Evolutionary conservation across 2,797 vertebrate species (phyloP).

Genomic region (Hippopotamyrus pictus): DNA sequence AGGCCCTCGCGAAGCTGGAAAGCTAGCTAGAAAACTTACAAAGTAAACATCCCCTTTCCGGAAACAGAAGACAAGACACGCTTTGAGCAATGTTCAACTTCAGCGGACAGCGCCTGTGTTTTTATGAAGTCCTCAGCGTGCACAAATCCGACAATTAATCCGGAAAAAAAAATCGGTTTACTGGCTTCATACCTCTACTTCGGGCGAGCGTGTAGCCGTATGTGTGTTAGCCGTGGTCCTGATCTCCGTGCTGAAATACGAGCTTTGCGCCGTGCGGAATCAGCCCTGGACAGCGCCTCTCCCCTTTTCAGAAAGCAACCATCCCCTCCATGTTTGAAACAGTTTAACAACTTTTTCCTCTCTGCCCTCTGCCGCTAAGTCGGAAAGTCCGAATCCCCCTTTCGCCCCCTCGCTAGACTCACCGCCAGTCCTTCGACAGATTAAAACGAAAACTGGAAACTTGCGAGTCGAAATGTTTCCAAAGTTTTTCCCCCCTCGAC

Average conservation of each 20-base stretch:
- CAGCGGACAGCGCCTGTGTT: neutral
- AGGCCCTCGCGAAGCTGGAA: neutral
- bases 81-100: conserved; percentile 17
- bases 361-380: neutral
- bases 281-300: conserved; percentile 83
- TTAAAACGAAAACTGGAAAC: neutral
- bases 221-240: conserved; percentile 67
- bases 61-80: conserved; percentile 41
- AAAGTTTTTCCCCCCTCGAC: conserved; percentile 28
- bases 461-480: neutral
- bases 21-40: neutral
- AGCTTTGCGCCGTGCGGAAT: conserved; percentile 47
- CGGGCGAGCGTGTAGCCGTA: conserved; percentile 19
- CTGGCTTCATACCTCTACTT: conserved; percentile 20
- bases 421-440: neutral
- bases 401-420: neutral
- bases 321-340: conserved; percentile 59
- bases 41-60: conserved; percentile 40
- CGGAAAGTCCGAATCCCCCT: neutral
- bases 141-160: neutral
- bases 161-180: neutral
- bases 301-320: conserved; percentile 43
- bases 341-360: conserved; percentile 27
- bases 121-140: neutral
- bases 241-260: conserved; percentile 50